These are phyloP conservation scores for Agelastica alni DNA, from an alignment of 2,888 invertebrate genomes.

Conservation along the genomic window DNA sequence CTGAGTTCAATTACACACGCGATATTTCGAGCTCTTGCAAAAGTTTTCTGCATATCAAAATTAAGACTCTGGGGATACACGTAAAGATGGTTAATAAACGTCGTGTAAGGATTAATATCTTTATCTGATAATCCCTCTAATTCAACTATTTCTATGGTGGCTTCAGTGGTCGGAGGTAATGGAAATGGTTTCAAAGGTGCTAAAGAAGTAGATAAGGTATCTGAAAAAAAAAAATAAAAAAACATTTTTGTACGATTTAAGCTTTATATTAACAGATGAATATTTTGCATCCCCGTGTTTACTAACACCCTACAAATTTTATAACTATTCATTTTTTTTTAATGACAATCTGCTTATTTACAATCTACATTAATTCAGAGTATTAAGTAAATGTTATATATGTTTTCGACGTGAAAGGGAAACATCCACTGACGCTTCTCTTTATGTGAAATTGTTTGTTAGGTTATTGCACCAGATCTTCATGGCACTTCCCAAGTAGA, in stretches of 20 bases:
- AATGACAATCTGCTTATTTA: too few relatives aligned
- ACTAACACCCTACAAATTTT: too few relatives aligned
- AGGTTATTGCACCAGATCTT: too few relatives aligned
- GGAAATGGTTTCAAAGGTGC: slow-evolving; percentile 86
- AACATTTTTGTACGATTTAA: background rate
- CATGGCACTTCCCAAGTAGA: too few relatives aligned
- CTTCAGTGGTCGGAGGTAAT: slow-evolving; percentile 72
- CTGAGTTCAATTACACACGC: slow-evolving; percentile 87
- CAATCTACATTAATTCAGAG: too few relatives aligned
- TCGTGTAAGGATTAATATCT: slow-evolving; percentile 78
- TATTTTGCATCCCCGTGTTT: too few relatives aligned
- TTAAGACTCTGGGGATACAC: slow-evolving; percentile 85
- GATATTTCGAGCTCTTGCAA: slow-evolving; percentile 92
- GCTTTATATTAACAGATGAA: too few relatives aligned
- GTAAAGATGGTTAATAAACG: slow-evolving; percentile 88
- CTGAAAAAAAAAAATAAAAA: slow-evolving; percentile 58
- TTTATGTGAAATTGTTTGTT: too few relatives aligned
- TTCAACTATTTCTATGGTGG: slow-evolving; percentile 85
- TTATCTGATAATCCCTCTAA: slow-evolving; percentile 72
- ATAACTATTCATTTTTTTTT: too few relatives aligned
- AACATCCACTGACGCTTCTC: too few relatives aligned
- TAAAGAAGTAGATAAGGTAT: slow-evolving; percentile 81
- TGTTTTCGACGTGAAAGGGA: too few relatives aligned
- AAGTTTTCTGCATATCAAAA: slow-evolving; percentile 90
- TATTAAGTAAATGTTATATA: too few relatives aligned